These are phyloP conservation scores for Scaptomyza cyrtandrae DNA, from an alignment of 2,888 invertebrate genomes.

Conservation along the genomic window DNA sequence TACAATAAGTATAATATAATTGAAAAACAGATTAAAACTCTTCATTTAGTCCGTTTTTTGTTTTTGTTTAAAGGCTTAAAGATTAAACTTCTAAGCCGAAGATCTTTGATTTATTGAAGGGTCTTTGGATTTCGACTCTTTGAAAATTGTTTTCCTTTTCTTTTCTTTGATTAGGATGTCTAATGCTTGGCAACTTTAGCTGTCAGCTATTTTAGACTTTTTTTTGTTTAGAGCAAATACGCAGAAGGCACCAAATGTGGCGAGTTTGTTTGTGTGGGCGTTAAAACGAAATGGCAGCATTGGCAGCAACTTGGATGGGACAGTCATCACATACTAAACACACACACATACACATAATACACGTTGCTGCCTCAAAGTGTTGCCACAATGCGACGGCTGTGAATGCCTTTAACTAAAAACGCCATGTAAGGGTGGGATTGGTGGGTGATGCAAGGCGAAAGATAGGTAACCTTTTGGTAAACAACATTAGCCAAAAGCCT, in stretches of 20 bases:
- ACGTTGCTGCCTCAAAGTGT: constrained; percentile 41
- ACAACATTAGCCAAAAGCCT: constrained; percentile 59
- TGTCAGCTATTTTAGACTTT: constrained; percentile 28
- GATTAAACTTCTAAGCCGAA: not conserved
- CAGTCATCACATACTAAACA: constrained; percentile 26
- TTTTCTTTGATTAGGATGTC: constrained; percentile 39
- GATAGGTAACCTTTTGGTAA: constrained; percentile 47
- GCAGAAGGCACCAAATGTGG: constrained; percentile 24
- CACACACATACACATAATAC: constrained; percentile 30
- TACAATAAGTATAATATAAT: too few relatives aligned
- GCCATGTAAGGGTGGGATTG: not conserved
- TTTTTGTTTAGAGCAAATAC: constrained; percentile 43
- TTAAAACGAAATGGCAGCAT: constrained; percentile 22
- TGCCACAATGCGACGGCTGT: constrained; percentile 39
- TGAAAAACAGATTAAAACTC: too few relatives aligned
- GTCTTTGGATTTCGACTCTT: constrained; percentile 17
- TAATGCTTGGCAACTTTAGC: constrained; percentile 21
- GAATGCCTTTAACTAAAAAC: constrained; percentile 24
- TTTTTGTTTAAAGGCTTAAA: too few relatives aligned
- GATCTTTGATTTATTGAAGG: constrained; percentile 9
- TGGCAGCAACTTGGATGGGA: not conserved
- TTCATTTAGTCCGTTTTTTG: not conserved
- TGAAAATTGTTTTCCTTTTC: not conserved
- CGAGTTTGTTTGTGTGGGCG: constrained; percentile 31
- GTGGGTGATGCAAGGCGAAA: not conserved